Evolutionary conservation across 2,113 vertebrate genomes (phyloP).

Genomic region (Bos taurus): DNA sequence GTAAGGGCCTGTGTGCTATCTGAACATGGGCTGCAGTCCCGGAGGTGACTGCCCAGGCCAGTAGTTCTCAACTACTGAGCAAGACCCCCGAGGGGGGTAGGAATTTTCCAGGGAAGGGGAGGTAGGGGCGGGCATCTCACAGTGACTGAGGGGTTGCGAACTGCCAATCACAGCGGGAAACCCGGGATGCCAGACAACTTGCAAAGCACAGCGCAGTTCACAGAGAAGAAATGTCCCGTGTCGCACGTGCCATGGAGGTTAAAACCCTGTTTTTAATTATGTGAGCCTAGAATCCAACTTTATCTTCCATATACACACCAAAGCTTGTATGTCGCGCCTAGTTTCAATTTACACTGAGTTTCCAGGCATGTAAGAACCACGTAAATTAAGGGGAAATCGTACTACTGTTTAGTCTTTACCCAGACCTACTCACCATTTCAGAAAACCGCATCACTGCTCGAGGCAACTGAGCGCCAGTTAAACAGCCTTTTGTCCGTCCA

Average conservation of each 20-base stretch:
- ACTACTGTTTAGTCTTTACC: not conserved
- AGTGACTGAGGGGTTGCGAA: not conserved
- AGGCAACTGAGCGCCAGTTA: not conserved
- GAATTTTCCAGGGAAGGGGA: not conserved
- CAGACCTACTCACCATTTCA: not conserved
- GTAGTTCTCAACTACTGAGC: not conserved
- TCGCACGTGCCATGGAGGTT: not conserved
- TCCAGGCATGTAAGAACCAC: not conserved
- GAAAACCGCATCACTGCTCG: not conserved
- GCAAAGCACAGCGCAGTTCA: not conserved
- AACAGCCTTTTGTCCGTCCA: not conserved
- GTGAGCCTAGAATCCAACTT: not conserved
- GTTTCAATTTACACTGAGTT: not conserved
- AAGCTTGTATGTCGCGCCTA: not conserved
- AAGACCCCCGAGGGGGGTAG: not conserved
- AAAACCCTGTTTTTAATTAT: not conserved
- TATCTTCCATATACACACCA: not conserved
- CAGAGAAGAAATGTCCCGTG: not conserved
- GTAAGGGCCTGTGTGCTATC: fast-evolving
- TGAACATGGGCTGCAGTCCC: not conserved
- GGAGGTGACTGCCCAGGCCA: not conserved
- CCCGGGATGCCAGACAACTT: not conserved
- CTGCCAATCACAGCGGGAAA: not conserved
- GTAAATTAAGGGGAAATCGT: not conserved
- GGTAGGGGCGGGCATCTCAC: not conserved